Evolutionary conservation across 2,113 vertebrate genomes (phyloP).

Genomic region (Prunella fulvescens): DNA sequence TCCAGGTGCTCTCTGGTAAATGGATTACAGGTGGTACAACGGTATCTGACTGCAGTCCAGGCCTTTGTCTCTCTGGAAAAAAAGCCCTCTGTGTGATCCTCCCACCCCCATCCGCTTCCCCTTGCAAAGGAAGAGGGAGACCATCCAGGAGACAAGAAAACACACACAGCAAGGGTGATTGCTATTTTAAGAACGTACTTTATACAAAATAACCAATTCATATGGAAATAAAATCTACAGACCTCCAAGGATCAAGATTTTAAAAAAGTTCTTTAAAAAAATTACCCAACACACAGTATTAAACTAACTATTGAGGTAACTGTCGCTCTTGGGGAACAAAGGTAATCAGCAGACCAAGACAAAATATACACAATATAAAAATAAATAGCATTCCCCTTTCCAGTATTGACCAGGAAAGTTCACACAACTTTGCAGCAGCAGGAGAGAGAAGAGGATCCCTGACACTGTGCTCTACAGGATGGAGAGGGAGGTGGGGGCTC

Average conservation of each 20-base stretch:
- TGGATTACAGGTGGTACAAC: not conserved
- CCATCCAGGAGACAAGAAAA: constrained; percentile 61
- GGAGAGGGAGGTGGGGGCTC: not conserved
- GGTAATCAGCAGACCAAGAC: constrained; percentile 78
- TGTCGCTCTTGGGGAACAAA: constrained; percentile 76
- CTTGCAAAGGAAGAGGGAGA: not conserved
- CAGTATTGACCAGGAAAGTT: constrained; percentile 74
- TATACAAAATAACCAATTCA: constrained; percentile 86
- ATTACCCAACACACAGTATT: constrained; percentile 75
- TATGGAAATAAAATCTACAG: constrained; percentile 86
- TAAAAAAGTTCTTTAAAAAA: constrained; percentile 78
- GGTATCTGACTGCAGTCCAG: not conserved
- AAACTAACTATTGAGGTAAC: constrained; percentile 82
- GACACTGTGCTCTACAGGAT: constrained; percentile 44
- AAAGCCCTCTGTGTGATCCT: not conserved
- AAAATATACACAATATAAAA: constrained; percentile 84
- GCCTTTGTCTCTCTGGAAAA: not conserved
- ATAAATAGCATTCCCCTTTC: constrained; percentile 81
- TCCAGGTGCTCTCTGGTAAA: constrained; percentile 24
- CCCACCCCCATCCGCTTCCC: not conserved
- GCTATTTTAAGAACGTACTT: constrained; percentile 82
- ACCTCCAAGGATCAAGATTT: constrained; percentile 77
- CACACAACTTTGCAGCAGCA: constrained; percentile 63
- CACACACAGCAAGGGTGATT: constrained; percentile 45
- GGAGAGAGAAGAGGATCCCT: constrained; percentile 64